A percentile compares a stretch with the other conserved stretches of the same genome.
Evolutionary conservation across 2,113 vertebrate genomes (phyloP).

Genomic region (Cyprinodon tularosa): DNA sequence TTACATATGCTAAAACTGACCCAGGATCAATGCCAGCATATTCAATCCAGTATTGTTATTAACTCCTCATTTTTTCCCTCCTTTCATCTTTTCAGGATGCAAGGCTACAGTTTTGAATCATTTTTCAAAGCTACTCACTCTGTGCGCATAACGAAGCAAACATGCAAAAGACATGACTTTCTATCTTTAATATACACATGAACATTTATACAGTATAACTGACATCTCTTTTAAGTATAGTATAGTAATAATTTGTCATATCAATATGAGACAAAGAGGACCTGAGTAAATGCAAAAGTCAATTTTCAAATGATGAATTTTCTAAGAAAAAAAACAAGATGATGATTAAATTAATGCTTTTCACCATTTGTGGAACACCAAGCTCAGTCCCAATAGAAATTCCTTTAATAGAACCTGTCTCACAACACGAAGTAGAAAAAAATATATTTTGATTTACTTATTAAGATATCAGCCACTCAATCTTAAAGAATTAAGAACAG

Average conservation of each 20-base stretch:
- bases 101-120: constrained; percentile 55
- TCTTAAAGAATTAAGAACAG: too few relatives aligned
- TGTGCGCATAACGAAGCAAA: neutral
- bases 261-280: too few relatives aligned
- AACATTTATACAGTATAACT: neutral
- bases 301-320: neutral
- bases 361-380: too few relatives aligned
- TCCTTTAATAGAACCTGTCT: too few relatives aligned
- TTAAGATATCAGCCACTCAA: too few relatives aligned
- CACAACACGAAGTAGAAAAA: too few relatives aligned
- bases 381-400: too few relatives aligned
- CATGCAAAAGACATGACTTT: neutral
- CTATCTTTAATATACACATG: neutral
- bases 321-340: too few relatives aligned
- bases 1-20: neutral
- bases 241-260: too few relatives aligned
- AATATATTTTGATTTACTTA: too few relatives aligned
- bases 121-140: constrained; percentile 7
- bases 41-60: neutral
- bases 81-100: constrained; percentile 39
- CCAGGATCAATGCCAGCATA: neutral
- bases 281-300: too few relatives aligned
- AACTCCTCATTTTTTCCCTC: neutral
- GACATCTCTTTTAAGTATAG: neutral
- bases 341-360: too few relatives aligned